Evolutionary conservation across 2,797 vertebrate species (phyloP), one percentile per base, ranked within the genome.

Genomic region (Xenentodon cancila): DNA sequence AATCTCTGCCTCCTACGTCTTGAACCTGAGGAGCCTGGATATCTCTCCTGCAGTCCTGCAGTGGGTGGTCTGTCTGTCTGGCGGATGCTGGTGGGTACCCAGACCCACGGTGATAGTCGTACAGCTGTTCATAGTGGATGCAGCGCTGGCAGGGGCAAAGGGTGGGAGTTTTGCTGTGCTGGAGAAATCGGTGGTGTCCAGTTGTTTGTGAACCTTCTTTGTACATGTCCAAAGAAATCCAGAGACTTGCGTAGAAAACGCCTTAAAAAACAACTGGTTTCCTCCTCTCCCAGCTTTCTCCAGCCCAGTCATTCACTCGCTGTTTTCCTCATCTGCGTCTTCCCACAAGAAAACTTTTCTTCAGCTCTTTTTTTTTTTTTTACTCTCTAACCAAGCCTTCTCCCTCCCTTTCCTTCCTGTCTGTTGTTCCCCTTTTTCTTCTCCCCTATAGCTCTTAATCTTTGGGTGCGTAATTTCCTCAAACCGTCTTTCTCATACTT

Each of bases 271-370:
- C 75, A 85, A 90, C 75, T 81, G 86, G 77, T 85, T 89, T 84
- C 86, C 86, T 92, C 79, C 79, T 48, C 79, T 85, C 58, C 81
- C 60, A 63, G 79, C 75, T 77, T 75, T 82, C 88, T 82, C 79
- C 68, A 75, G 82, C 81, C 84, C 84, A 86, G 83, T 90, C 93
- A 94, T 94, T 88, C 90, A 85, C 87, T 77, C 79, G 43, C 69
- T 93, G 91, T 87, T 93, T 93, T 93, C 89, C 90, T 92, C 92
- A 93, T 93, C 92, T 93, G 82, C 77, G 79, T 80, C 85, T 88
- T 67, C 64, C 85, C 86, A 79, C 80, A 86, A 87, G 72, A 86
- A 89, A 92, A 91, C 84, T 89, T 92, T 89, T 91, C 86, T 73
- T 72, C 73, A 75, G 79, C 80, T 78, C 53, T 80, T 81, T 81